phyloP scores from a whole-genome alignment of 2,113 vertebrate species.

The Cnemophilus loriae region DNA sequence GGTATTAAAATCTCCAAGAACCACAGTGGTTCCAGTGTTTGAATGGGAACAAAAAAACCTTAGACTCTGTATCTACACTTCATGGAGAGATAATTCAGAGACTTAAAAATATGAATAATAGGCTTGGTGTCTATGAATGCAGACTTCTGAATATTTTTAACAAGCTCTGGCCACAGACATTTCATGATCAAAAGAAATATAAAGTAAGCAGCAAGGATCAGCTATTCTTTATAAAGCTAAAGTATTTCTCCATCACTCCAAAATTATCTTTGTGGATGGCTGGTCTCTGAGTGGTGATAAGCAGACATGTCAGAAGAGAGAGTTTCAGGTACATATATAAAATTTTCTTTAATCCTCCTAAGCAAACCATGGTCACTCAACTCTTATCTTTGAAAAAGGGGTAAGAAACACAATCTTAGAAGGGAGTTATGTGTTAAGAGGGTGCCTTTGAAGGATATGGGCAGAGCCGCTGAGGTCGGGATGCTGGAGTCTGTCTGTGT shows the following conservation, averaged over 20 bases:
- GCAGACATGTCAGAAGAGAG: not conserved
- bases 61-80: not conserved
- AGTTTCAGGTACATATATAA: not conserved
- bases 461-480: not conserved
- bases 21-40: not conserved
- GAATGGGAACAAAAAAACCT: constrained; percentile 4
- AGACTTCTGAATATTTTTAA: not conserved
- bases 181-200: not conserved
- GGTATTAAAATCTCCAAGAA: not conserved
- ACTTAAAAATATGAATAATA: not conserved
- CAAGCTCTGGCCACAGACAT: not conserved
- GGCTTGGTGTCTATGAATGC: not conserved
- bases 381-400: not conserved
- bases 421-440: not conserved
- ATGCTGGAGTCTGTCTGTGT: not conserved
- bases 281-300: not conserved
- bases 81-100: not conserved
- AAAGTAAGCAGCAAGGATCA: not conserved
- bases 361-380: not conserved
- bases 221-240: not conserved
- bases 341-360: not conserved
- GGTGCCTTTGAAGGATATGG: not conserved
- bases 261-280: not conserved
- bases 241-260: not conserved
- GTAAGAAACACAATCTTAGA: not conserved